phyloP scores from a whole-genome alignment of 2,113 vertebrate species.

The Hymenochirus boettgeri region DNA sequence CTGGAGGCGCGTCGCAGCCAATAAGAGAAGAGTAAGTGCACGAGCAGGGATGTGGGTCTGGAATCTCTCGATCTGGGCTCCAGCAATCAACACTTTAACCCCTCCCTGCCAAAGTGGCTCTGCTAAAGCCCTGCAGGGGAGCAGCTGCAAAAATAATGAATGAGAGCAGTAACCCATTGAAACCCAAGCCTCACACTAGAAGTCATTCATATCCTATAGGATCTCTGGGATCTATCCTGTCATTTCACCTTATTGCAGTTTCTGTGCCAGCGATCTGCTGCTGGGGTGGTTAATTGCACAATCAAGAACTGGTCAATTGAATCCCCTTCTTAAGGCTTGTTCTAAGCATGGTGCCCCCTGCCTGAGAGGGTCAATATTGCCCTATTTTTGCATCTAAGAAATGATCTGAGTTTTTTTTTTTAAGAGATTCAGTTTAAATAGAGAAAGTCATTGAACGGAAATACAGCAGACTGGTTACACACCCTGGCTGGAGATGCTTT shows the following conservation, averaged over 20 bases:
- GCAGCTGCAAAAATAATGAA: background rate
- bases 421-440: background rate
- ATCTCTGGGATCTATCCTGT: background rate
- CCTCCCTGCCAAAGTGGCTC: background rate
- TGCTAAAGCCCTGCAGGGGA: background rate
- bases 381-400: background rate
- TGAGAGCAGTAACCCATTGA: background rate
- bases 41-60: constrained; percentile 48
- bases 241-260: background rate
- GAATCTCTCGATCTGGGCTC: constrained; percentile 35
- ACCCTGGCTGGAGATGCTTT: background rate
- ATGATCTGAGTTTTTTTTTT: background rate
- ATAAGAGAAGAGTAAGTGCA: constrained; percentile 74
- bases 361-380: background rate
- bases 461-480: background rate
- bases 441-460: background rate
- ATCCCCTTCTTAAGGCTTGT: background rate
- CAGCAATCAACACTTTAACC: constrained; percentile 14
- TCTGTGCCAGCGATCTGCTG: constrained; percentile 3
- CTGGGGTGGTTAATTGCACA: constrained; percentile 11
- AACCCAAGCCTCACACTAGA: too few species aligned
- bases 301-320: constrained; percentile 1
- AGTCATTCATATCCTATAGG: background rate
- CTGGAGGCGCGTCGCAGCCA: constrained; percentile 73
- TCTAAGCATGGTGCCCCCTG: background rate